A percentile compares a stretch with the other conserved stretches of the same genome.
Conservation (phyloP, 1,140 invertebrate genomes). For the Uloborus diversus region DNA sequence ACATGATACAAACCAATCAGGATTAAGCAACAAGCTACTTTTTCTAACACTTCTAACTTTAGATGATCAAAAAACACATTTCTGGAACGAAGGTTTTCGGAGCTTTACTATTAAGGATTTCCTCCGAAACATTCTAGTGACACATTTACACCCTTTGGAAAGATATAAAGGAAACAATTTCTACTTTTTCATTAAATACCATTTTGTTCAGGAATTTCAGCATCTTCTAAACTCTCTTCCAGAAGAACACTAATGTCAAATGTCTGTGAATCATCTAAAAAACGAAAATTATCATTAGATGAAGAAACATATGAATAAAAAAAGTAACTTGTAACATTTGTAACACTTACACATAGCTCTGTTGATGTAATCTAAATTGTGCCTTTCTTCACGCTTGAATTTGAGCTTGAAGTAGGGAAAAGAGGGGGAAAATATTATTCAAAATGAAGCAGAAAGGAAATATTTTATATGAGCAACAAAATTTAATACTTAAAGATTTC, state of each 20-base stretch:
- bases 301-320: background rate
- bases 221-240: background rate
- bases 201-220: background rate
- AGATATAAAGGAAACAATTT: no score
- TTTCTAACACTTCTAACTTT: no score
- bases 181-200: no score
- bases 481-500: background rate
- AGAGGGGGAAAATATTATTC: background rate
- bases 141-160: no score
- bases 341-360: slow-evolving; percentile 27
- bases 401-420: slow-evolving; percentile 4
- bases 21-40: no score
- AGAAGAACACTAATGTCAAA: background rate
- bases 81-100: no score
- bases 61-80: no score
- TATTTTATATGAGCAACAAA: background rate
- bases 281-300: background rate
- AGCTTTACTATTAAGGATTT: no score
- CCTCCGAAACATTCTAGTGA: no score
- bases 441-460: background rate
- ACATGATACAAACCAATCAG: no score
- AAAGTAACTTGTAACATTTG: background rate
- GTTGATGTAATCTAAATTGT: background rate
- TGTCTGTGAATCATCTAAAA: slow-evolving; percentile 9
- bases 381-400: slow-evolving; percentile 36